Base-by-base conservation (phyloP, 2,888 invertebrate genomes). In the Mythimna impura region DNA sequence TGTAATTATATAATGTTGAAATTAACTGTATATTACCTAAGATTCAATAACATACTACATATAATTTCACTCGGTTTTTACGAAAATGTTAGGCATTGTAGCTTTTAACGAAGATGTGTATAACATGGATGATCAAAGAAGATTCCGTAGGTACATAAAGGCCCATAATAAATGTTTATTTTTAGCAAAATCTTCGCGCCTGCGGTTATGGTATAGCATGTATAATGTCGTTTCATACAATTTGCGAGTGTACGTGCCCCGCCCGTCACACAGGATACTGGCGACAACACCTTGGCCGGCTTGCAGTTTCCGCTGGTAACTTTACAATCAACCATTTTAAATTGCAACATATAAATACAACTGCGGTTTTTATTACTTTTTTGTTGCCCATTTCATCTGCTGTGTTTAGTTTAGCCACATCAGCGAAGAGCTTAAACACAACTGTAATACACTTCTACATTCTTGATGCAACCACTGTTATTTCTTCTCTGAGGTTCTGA, bases 281-380 rank as follows among this genome's bases (percentile, higher is more conserved):
- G 78, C 68, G 82, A 80, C 84, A 80, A 73, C 83, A 82, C 82
- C 82, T 82, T 82, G 82, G 83, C 80, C 74, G 74, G 80, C 70
- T 82, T 82, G 83, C 71, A 76, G 82, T 82, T 80, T 82, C 83
- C 82, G 82, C 62, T 80, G 65, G 64, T 69, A 61, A 73, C 71
- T 79, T 73, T 69, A 81, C 81, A 81, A 74, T 74, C 73, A 36
- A 66, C 71, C 52, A 71, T 76, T 73, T 70, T 71, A 57, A 67
- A 36, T 78, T 78, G 65, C 74, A 71, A 81, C 54, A 72, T 67
- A 55, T 61, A 72, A 73, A 69, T 76, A 63, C 34, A 14, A 61
- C 36, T 69, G 30, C 43, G n/a, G 30, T 22, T 63, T 43, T 55
- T 72, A 63, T 61, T 80, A 61, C 22, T 54, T 71, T 68, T 80